A percentile compares a stretch with the other conserved stretches of the same genome.
phyloP scores from a whole-genome alignment of 1,140 invertebrate species.

The Forficula auricularia region DNA sequence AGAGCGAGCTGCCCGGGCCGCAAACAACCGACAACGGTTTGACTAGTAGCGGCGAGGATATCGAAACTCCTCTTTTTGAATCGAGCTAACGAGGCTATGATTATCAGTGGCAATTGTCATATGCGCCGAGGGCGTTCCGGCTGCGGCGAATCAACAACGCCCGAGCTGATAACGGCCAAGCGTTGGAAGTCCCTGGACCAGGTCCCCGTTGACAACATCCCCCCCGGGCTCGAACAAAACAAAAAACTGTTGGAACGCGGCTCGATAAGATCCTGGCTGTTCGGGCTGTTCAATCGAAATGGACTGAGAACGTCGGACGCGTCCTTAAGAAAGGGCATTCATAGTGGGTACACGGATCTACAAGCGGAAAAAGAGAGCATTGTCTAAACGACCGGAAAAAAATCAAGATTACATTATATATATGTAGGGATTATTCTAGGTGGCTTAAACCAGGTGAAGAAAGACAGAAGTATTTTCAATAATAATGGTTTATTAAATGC shows the following conservation, averaged over 20 bases:
- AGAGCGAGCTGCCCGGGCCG: too few species aligned
- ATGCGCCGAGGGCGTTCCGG: slow-evolving; percentile 19
- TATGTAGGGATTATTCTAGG: too few species aligned
- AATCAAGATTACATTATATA: too few species aligned
- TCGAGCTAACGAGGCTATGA: not conserved
- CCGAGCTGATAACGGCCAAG: slow-evolving; percentile 36
- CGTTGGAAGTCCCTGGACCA: slow-evolving; percentile 58
- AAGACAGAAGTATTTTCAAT: too few species aligned
- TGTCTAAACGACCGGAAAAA: too few species aligned
- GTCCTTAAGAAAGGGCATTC: slow-evolving; percentile 36
- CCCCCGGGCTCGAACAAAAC: slow-evolving; percentile 23
- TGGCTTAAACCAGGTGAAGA: too few species aligned
- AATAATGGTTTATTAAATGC: too few species aligned
- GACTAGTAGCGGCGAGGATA: slow-evolving; percentile 6
- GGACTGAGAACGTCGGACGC: slow-evolving; percentile 41
- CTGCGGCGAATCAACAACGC: slow-evolving; percentile 34
- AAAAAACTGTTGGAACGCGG: slow-evolving; percentile 32
- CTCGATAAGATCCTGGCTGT: slow-evolving; percentile 45
- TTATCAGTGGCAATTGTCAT: not conserved
- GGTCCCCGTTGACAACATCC: slow-evolving; percentile 24
- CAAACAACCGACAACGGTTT: slow-evolving; percentile 1
- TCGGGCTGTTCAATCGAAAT: slow-evolving; percentile 46
- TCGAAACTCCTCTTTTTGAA: slow-evolving; percentile 5
- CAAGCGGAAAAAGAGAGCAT: slow-evolving; percentile 33
- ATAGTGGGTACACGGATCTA: slow-evolving; percentile 24